A percentile compares a stretch with the other conserved stretches of the same genome.
Evolutionary conservation across 1,140 invertebrate species (phyloP).

Genomic region (Pogonognathellus flavescens): DNA sequence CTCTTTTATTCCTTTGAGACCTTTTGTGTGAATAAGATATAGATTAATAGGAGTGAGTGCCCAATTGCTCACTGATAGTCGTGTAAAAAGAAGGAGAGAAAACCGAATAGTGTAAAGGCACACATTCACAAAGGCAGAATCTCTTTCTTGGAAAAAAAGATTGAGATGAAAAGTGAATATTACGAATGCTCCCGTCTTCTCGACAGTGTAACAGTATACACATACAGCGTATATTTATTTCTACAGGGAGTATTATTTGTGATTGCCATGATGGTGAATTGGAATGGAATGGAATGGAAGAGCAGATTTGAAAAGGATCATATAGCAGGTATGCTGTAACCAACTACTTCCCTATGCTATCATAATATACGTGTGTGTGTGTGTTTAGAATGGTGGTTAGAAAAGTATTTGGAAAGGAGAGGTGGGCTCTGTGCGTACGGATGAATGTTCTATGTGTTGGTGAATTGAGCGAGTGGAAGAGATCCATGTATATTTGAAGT

Average conservation of each 20-base stretch:
- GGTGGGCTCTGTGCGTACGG: too few relatives aligned
- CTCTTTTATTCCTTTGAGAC: slow-evolving; percentile 13
- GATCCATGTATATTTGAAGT: too few relatives aligned
- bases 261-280: background rate
- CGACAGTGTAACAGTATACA: background rate
- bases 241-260: too few relatives aligned
- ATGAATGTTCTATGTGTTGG: too few relatives aligned
- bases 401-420: too few relatives aligned
- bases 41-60: background rate
- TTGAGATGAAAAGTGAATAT: slow-evolving; percentile 20
- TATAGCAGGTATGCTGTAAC: background rate
- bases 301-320: slow-evolving; percentile 11
- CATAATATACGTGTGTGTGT: too few relatives aligned
- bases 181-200: background rate
- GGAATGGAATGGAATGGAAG: slow-evolving; percentile 1
- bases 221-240: background rate
- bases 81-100: slow-evolving; percentile 18
- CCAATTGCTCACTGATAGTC: slow-evolving; percentile 21
- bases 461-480: too few relatives aligned
- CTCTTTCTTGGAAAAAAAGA: background rate
- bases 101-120: slow-evolving; percentile 1
- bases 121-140: slow-evolving; percentile 13
- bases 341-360: too few relatives aligned
- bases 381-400: too few relatives aligned
- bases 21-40: background rate